A percentile compares a stretch with the other conserved stretches of the same genome.
Evolutionary conservation across 1,140 invertebrate species (phyloP).

Genomic region (Gryon sp.): DNA sequence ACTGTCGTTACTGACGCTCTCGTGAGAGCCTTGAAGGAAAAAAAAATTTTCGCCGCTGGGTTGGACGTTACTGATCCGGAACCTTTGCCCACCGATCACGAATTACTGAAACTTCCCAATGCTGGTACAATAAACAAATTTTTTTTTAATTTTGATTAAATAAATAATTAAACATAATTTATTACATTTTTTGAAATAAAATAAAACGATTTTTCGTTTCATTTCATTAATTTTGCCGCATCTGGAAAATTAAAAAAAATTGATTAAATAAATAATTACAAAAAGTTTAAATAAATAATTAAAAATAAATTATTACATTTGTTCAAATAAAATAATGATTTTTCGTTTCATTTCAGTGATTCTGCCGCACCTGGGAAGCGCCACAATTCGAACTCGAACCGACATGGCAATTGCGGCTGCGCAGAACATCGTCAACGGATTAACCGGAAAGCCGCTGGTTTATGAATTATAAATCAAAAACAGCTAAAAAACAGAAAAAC

Average conservation of each 20-base stretch:
- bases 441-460: slow-evolving; percentile 85
- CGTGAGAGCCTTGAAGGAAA: slow-evolving; percentile 84
- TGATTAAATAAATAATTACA: slow-evolving; percentile 11
- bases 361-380: slow-evolving; percentile 92
- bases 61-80: slow-evolving; percentile 95
- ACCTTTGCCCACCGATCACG: slow-evolving; percentile 88
- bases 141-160: slow-evolving; percentile 14
- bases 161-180: too few species aligned
- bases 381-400: slow-evolving; percentile 87
- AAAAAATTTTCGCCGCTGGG: slow-evolving; percentile 90
- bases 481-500: too few species aligned
- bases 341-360: slow-evolving; percentile 84
- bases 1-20: slow-evolving; percentile 88
- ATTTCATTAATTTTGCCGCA: not conserved
- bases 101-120: slow-evolving; percentile 87
- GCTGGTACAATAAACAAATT: slow-evolving; percentile 80
- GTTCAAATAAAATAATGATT: too few species aligned
- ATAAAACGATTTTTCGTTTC: too few species aligned
- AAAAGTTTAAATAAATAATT: slow-evolving; percentile 14
- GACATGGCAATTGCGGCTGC: slow-evolving; percentile 89
- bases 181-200: too few species aligned
- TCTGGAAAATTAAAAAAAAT: slow-evolving; percentile 19
- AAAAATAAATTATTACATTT: too few species aligned
- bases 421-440: slow-evolving; percentile 88
- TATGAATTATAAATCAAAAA: slow-evolving; percentile 69